Percentiles rank a stretch among this genome's conserved stretches.
phyloP scores from a whole-genome alignment of 2,888 invertebrate genomes.

The Zygaena filipendulae region DNA sequence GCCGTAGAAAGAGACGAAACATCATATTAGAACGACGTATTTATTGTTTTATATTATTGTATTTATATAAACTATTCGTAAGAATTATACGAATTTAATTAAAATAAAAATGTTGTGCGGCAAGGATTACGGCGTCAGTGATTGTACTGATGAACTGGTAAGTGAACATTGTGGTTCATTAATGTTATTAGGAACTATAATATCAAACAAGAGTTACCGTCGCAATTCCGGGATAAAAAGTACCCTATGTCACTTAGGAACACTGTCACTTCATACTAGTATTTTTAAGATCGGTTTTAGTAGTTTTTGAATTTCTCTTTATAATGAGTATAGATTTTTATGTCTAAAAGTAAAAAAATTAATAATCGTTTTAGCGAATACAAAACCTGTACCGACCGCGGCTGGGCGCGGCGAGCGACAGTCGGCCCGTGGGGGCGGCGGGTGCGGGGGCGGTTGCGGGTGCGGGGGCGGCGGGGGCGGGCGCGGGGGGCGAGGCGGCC shows the following conservation, averaged over 20 bases:
- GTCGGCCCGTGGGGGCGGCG: constrained; percentile 17
- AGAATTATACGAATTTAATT: too few species aligned
- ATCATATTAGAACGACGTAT: too few species aligned
- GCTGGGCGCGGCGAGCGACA: constrained; percentile 45
- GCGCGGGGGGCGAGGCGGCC: constrained; percentile 20
- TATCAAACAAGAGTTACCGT: too few species aligned
- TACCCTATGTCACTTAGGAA: too few species aligned
- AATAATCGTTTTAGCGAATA: constrained; percentile 71
- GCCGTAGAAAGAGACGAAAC: too few species aligned
- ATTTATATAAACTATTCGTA: constrained; percentile 4
- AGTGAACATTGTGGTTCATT: constrained; percentile 22
- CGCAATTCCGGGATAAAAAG: too few species aligned
- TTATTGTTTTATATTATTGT: constrained; percentile 2
- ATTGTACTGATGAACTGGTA: constrained; percentile 52
- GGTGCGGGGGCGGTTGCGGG: too few species aligned
- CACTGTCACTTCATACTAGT: too few species aligned
- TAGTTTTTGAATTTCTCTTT: too few species aligned
- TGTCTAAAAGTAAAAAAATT: not conserved
- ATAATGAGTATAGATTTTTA: too few species aligned
- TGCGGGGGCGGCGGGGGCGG: constrained; percentile 8
- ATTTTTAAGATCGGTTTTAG: too few species aligned
- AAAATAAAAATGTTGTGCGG: constrained; percentile 28
- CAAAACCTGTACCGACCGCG: constrained; percentile 86
- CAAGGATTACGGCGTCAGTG: constrained; percentile 43
- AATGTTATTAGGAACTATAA: too few species aligned